A percentile compares a stretch with the other conserved stretches of the same genome.
phyloP scores from a whole-genome alignment of 1,140 invertebrate genomes.

The Aphaenogaster floridana region DNA sequence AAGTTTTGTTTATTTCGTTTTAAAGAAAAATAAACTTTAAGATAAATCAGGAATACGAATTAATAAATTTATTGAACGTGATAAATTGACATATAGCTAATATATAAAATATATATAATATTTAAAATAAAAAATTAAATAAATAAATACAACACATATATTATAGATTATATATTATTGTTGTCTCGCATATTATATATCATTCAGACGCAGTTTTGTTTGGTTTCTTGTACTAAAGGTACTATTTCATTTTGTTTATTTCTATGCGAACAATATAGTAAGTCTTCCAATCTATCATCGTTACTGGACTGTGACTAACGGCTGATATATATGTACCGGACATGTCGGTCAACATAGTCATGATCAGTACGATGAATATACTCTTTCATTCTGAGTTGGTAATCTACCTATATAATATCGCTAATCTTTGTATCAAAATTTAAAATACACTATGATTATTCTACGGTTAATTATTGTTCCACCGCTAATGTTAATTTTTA shows the following conservation, averaged over 20 bases:
- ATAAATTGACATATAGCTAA: not conserved
- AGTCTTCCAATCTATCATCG: conserved; percentile 24
- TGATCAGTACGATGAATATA: conserved; percentile 20
- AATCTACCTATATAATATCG: no score
- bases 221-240: not conserved
- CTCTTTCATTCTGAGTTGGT: not conserved
- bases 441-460: conserved; percentile 1
- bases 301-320: conserved; percentile 30
- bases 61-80: not conserved
- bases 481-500: not conserved
- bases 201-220: not conserved
- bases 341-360: conserved; percentile 10
- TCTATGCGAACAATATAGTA: not conserved
- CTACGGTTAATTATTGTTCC: not conserved
- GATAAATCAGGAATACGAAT: not conserved
- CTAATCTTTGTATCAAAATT: not conserved
- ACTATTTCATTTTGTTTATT: conserved; percentile 12
- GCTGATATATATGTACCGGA: not conserved
- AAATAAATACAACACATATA: not conserved
- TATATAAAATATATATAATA: not conserved
- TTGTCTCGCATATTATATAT: not conserved
- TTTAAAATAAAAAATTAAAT: not conserved
- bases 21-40: not conserved
- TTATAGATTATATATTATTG: not conserved
- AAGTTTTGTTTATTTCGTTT: not conserved